Percentiles rank a stretch among this genome's conserved stretches.
Conservation (phyloP, 2,888 invertebrate species). For the Phortica magna region DNA sequence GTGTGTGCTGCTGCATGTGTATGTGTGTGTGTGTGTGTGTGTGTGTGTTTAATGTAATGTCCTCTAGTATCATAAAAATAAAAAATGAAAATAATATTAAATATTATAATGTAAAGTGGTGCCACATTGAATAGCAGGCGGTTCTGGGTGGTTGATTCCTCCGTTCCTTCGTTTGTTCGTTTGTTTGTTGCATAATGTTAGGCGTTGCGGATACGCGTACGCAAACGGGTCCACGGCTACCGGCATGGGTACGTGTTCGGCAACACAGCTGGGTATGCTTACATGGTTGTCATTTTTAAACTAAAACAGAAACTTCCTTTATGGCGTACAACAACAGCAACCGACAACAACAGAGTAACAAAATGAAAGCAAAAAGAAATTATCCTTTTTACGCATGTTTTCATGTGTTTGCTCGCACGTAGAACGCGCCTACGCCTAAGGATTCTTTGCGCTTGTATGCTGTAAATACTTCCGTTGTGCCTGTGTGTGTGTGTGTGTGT, state of each 20-base stretch:
- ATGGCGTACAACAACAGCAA: not conserved
- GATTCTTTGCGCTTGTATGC: not conserved
- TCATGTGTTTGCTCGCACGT: constrained; percentile 15
- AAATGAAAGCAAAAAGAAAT: constrained; percentile 36
- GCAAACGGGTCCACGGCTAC: not conserved
- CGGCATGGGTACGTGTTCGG: not conserved
- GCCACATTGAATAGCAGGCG: not conserved
- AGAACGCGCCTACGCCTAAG: constrained; percentile 10
- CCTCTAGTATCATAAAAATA: constrained; percentile 71
- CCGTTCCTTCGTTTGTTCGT: not conserved
- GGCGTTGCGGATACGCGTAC: too few relatives aligned
- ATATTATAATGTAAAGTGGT: constrained; percentile 59
- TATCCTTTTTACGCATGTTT: constrained; percentile 47
- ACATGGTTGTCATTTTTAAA: constrained; percentile 34
- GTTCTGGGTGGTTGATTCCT: not conserved
- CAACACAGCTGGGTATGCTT: constrained; percentile 3
- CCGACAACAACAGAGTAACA: not conserved
- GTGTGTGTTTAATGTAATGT: constrained; percentile 59
- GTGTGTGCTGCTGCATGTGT: constrained; percentile 39
- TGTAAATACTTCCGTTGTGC: not conserved
- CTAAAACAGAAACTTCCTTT: constrained; percentile 51
- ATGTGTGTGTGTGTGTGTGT: constrained; percentile 46
- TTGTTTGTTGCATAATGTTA: not conserved
- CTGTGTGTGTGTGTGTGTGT: not conserved
- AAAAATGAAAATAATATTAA: constrained; percentile 69